Evolutionary conservation across 2,888 invertebrate genomes (phyloP), one percentile per base, ranked within the genome.

Genomic region (Melinopterus prodromus): DNA sequence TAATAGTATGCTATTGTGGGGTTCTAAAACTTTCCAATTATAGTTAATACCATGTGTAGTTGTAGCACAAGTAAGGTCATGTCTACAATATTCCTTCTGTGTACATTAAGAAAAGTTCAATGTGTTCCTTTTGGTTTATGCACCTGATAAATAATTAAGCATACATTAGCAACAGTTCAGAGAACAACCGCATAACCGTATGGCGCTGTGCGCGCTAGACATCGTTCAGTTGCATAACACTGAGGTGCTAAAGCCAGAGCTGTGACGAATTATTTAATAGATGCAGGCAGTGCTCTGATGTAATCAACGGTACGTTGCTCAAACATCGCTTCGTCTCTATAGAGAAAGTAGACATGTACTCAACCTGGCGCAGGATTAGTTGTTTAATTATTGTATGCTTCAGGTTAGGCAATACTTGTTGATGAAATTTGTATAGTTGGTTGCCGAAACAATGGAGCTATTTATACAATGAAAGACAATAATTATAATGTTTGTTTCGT

Each of bases 241-340:
- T 1, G 5, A 53, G 53, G 53, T 53, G 53, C 53, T 6, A 53
- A 53, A 53, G 53, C 53, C 53, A 53, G 53, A 53, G 53, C 53
- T 53, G 53, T 53, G 53, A 53, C 53, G 53, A 53, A 53, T 53
- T 53, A 53, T 53, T 53, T 53, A 53, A 53, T 53, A 53, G 53
- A 53, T 12, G 12, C 53, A 53, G 53, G 1, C 38, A 38, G 38
- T 1, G 53, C 53, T 9, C 53, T 53, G 53, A 53, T 53, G 53
- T 53, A 53, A 53, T 53, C 7, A 53, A 9, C 53, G 12, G 12
- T 53, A 53, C 53, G 53, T 53, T 53, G 7, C 53, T 53, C 53
- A 53, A 53, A 12, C 12, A 53, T 4, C 53, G 53, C 26, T 26
- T 26, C 26, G 26, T 26, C 26, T 26, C 26, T 26, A 26, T 26